A percentile compares a stretch with the other conserved stretches of the same genome.
These are phyloP conservation scores for Acrobasis suavella DNA, from an alignment of 2,888 invertebrate genomes.

Conservation along the genomic window DNA sequence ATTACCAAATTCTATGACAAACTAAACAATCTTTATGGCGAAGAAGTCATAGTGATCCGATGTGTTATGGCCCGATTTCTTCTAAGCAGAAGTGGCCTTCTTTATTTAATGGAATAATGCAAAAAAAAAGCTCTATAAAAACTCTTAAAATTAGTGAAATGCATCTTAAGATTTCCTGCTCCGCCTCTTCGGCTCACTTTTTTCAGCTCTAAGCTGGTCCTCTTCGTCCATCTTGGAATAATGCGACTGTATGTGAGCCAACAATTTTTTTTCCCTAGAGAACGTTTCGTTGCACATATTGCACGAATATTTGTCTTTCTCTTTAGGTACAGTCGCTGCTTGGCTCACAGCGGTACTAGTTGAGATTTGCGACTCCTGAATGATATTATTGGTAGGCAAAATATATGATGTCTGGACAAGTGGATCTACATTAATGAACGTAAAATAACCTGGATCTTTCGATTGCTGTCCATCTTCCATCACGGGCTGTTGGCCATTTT, in stretches of 20 bases:
- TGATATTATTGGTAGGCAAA: slow-evolving; percentile 67
- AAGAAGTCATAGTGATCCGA: no score
- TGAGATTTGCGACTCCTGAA: slow-evolving; percentile 74
- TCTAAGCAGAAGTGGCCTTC: no score
- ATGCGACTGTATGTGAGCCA: slow-evolving; percentile 70
- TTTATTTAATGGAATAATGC: neutral
- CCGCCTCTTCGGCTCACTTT: slow-evolving; percentile 35
- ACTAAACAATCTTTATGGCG: no score
- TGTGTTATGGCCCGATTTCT: no score
- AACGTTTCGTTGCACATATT: slow-evolving; percentile 69
- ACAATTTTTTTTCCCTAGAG: slow-evolving; percentile 68
- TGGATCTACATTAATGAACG: slow-evolving; percentile 75
- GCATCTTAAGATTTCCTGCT: slow-evolving; percentile 5
- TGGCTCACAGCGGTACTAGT: slow-evolving; percentile 56
- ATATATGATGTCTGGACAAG: slow-evolving; percentile 70
- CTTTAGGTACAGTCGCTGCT: slow-evolving; percentile 38
- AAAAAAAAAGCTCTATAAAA: neutral
- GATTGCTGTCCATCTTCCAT: slow-evolving; percentile 54
- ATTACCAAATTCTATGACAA: no score
- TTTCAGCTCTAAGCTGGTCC: slow-evolving; percentile 49
- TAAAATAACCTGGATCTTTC: slow-evolving; percentile 63
- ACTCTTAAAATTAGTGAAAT: neutral
- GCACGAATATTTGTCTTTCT: slow-evolving; percentile 58
- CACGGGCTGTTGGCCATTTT: slow-evolving; percentile 47
- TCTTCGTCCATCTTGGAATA: slow-evolving; percentile 69